These are phyloP conservation scores for Nebria ingens DNA, from an alignment of 1,140 invertebrate genomes.

Conservation along the genomic window DNA sequence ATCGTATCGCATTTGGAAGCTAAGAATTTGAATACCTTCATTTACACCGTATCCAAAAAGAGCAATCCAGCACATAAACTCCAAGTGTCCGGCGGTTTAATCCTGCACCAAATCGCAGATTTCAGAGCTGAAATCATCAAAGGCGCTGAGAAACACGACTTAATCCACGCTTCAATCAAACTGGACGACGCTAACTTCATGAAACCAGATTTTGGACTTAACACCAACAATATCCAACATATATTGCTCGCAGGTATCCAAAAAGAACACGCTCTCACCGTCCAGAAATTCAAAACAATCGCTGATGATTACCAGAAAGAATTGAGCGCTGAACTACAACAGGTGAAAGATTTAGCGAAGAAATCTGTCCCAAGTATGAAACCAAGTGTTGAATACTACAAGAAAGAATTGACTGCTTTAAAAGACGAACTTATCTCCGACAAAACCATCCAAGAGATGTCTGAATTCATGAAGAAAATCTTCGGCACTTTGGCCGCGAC, in stretches of 20 bases:
- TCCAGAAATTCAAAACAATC: constrained; percentile 29
- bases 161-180: constrained; percentile 46
- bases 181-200: constrained; percentile 56
- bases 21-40: constrained; percentile 45
- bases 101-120: constrained; percentile 53
- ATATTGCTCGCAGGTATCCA: constrained; percentile 11
- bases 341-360: constrained; percentile 36
- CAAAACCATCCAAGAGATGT: constrained; percentile 50
- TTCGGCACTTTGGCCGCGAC: constrained; percentile 38
- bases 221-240: constrained; percentile 46
- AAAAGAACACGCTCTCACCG: constrained; percentile 2
- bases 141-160: constrained; percentile 44
- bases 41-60: constrained; percentile 39
- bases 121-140: constrained; percentile 44
- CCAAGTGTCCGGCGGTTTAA: constrained; percentile 41
- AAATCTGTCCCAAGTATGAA: constrained; percentile 49
- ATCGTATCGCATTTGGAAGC: constrained; percentile 37
- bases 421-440: constrained; percentile 53
- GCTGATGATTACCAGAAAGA: constrained; percentile 25
- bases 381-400: constrained; percentile 44
- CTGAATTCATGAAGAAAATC: constrained; percentile 44
- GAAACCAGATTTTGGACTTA: constrained; percentile 50
- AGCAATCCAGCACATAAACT: constrained; percentile 44
- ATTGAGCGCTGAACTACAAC: constrained; percentile 24
- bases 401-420: constrained; percentile 46